phyloP scores from a whole-genome alignment of 2,113 vertebrate species.

The Sterrhoptilus dennistouni region DNA sequence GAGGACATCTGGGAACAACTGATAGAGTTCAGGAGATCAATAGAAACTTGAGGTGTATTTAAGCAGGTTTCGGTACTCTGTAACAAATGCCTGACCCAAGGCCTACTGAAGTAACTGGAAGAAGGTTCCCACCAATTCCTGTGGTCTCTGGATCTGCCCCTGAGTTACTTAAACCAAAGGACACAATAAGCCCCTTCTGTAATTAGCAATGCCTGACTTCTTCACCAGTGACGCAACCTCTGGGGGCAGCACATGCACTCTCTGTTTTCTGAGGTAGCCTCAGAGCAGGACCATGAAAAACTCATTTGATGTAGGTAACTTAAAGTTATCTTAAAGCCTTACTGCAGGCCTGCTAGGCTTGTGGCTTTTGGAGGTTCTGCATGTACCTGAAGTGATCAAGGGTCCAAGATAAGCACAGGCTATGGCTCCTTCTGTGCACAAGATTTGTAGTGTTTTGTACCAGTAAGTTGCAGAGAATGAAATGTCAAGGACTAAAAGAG shows the following conservation, averaged over 20 bases:
- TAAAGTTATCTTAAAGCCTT: neutral
- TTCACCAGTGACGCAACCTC: neutral
- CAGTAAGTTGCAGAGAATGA: neutral
- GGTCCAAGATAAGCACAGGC: neutral
- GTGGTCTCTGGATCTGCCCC: neutral
- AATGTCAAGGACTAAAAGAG: neutral
- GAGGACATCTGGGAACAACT: conserved; percentile 18
- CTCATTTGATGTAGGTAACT: neutral
- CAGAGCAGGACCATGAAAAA: neutral
- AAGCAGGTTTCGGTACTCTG: neutral
- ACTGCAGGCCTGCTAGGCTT: neutral
- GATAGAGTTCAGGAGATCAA: neutral
- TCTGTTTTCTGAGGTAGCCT: neutral
- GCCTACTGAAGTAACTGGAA: neutral
- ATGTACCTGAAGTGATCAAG: neutral
- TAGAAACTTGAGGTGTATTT: neutral
- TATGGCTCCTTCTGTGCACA: neutral
- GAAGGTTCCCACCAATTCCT: neutral
- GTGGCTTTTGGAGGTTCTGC: neutral
- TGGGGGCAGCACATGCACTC: neutral
- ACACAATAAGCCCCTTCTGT: conserved; percentile 1
- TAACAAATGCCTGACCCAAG: neutral
- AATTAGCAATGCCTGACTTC: conserved; percentile 32
- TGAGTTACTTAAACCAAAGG: neutral
- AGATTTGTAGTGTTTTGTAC: neutral